These are phyloP conservation scores for Callaeas wilsoni DNA, from an alignment of 2,113 vertebrate species.

Conservation along the genomic window DNA sequence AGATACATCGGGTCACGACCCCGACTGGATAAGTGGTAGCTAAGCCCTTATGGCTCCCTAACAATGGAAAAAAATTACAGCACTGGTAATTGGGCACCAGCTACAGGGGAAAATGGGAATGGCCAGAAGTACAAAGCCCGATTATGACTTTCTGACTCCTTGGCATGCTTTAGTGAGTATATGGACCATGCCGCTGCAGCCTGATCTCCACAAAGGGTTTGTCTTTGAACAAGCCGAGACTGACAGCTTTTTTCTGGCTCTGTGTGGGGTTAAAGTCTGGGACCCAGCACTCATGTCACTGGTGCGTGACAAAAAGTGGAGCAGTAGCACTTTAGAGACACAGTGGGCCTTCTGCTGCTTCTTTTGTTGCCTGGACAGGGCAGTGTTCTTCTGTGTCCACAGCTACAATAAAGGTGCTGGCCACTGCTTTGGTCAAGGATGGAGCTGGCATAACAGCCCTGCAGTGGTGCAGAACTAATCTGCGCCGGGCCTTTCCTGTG, in stretches of 20 bases:
- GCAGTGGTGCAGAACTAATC: conserved; percentile 86
- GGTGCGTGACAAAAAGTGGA: conserved; percentile 74
- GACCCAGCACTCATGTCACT: conserved; percentile 75
- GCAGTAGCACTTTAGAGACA: conserved; percentile 71
- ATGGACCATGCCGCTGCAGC: conserved; percentile 75
- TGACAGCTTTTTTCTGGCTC: conserved; percentile 77
- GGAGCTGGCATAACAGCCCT: conserved; percentile 77
- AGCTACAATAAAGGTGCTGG: conserved; percentile 77
- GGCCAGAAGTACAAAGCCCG: conserved; percentile 70
- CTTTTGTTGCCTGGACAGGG: conserved; percentile 63
- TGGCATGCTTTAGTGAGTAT: conserved; percentile 70
- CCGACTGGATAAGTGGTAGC: conserved; percentile 75
- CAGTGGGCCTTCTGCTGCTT: conserved; percentile 43
- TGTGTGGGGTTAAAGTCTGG: conserved; percentile 61
- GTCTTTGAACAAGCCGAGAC: conserved; percentile 77
- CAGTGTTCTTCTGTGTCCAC: conserved; percentile 70
- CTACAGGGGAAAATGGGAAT: conserved; percentile 56
- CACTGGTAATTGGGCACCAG: conserved; percentile 59
- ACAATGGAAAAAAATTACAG: conserved; percentile 67
- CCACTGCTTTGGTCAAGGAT: conserved; percentile 76
- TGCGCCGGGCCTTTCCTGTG: conserved; percentile 76
- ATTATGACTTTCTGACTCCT: conserved; percentile 69
- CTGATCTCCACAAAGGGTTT: conserved; percentile 73
- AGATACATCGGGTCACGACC: conserved; percentile 80
- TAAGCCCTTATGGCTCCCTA: conserved; percentile 72